Evolutionary conservation across 2,797 vertebrate species (phyloP), one percentile per base, ranked within the genome.

Genomic region (Sebastes baramenuke): DNA sequence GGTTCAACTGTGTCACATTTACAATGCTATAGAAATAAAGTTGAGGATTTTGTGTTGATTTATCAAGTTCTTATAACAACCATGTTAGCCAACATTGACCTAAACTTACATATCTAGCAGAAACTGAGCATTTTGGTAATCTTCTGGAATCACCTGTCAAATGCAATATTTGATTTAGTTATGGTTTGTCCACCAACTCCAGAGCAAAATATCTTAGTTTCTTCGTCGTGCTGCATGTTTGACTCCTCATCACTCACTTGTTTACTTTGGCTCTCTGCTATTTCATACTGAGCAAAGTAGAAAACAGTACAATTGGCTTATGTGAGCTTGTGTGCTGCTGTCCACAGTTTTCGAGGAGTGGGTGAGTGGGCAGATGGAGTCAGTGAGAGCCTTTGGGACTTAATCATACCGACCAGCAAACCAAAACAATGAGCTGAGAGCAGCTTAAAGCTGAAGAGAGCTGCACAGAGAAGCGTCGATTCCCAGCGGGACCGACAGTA

Each of bases 391-490:
- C 87, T 76, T 14, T 76, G 91, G 87, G 91, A 91, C 66, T 80
- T 82, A 70, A 92, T 92, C 88, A 87, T 52, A 81, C 78, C 34
- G 69, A 83, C 72, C 89, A 87, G 84, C 79, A 90, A 88, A 86
- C 74, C 82, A 89, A 87, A 90, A 90, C 87, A 88, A 85, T 80
- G 62, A 78, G 49, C 66, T 25, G 80, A 74, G 78, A 87, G 75
- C 49, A 42, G 73, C 77, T 77, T 49, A 66, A 70, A 84, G 55
- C 73, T 29, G 67, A 69, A 29, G 46, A 76, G 60, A 72, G 65
- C 66, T 61, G 69, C 67, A 54, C 55, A 80, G 66, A 20, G n/a
- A 60, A 36, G 52, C 22, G 73, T 25, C 68, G 67, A 77, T 69
- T 72, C 80, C 72, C 82, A 52, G 52, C 4, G 72, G 83, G 67